Percentiles rank a stretch among this genome's conserved stretches.
Evolutionary conservation across 1,140 invertebrate species (phyloP).

Genomic region (Melanaphis sacchari): DNA sequence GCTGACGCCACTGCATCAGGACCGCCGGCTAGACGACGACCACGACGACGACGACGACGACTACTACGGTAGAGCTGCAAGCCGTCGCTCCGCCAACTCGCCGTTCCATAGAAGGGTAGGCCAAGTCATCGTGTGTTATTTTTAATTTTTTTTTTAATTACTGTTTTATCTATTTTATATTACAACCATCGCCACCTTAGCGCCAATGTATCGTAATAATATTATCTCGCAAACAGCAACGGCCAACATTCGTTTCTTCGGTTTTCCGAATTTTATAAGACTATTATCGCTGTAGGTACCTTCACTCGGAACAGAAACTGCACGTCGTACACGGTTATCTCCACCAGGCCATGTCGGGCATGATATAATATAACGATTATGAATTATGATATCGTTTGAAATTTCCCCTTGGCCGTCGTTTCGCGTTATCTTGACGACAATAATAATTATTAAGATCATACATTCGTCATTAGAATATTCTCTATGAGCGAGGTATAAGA

Average conservation of each 20-base stretch:
- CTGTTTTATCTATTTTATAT: too few relatives aligned
- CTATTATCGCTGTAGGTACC: too few relatives aligned
- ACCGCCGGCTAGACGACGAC: background rate
- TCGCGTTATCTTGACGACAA: background rate
- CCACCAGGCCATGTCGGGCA: background rate
- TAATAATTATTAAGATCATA: background rate
- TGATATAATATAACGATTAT: background rate
- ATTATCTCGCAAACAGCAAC: background rate
- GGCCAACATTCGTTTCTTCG: background rate
- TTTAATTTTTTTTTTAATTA: background rate
- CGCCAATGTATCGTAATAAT: too few relatives aligned
- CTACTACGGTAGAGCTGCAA: background rate
- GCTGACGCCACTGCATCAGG: background rate
- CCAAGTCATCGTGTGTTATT: background rate
- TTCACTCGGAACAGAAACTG: background rate
- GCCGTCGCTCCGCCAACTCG: background rate
- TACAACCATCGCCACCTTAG: background rate
- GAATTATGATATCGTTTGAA: too few relatives aligned
- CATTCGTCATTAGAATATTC: background rate
- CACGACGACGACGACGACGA: background rate
- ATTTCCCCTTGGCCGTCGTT: too few relatives aligned
- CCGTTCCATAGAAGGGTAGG: background rate
- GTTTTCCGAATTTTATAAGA: background rate
- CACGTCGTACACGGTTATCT: background rate
- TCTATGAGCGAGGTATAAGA: background rate